Base-by-base conservation (phyloP, 64 coral and sea anemone genomes). In the Actinia tenebrosa region DNA sequence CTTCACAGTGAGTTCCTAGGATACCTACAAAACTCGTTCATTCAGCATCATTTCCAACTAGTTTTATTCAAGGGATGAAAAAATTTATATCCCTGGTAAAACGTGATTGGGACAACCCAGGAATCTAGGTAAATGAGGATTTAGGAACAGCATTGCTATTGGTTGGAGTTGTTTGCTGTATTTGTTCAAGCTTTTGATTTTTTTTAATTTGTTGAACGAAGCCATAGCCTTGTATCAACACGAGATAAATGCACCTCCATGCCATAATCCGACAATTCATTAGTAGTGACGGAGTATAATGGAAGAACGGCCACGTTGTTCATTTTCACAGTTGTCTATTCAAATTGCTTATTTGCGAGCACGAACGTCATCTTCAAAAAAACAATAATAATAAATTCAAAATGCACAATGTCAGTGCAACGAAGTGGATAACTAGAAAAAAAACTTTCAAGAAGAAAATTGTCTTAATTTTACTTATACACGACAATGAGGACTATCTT, bases 101-200 rank as follows among this genome's bases (percentile, higher is more conserved):
- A 75, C 23, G 8, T 42, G 8, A 75, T 27, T 42, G 69, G 26
- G 26, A 75, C 69, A 75, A 75, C 69, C 26, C 23, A 75, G 69
- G 69, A 75, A 75, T 75, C 69, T 75, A 30, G 69, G 26, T 75
- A 75, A 75, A 75, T 42, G 25, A 75, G 69, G 69, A 75, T 75
- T 75, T 30, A 75, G 26, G 10, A 30, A 72, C 3, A 75, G 26
- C 13, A 2, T 30, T 75, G 26, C 13, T 75, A 75, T 75, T 75
- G 69, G 69, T 42, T 75, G 25, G 25, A 25, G 2, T 27, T 75
- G 9, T 42, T 75, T 25, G 25, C 0, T 30, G 23, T 75, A 75
- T 75, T 75, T 75, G 69, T 3, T 75, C 27, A 75, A 75, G 69
- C 69, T 75, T 75, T 75, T 75, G 23, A 42, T 15, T 75, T 75